phyloP scores from a whole-genome alignment of 2,113 vertebrate genomes.

The Eonycteris spelaea region DNA sequence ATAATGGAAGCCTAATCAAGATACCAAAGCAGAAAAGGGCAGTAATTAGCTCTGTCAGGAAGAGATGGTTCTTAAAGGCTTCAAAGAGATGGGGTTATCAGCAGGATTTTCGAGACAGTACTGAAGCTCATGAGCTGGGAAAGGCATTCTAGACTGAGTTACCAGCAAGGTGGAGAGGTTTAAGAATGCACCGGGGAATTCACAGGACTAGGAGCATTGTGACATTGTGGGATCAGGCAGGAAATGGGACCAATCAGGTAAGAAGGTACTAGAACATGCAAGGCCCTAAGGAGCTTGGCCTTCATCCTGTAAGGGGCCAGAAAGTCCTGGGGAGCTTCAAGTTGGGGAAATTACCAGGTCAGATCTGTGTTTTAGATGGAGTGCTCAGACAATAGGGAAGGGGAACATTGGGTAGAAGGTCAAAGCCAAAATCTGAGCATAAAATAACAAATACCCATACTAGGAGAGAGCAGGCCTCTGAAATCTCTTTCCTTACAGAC shows the following conservation, averaged over 20 bases:
- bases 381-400: not conserved
- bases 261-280: not conserved
- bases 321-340: not conserved
- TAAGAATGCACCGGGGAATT: accelerated
- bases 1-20: not conserved
- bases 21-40: not conserved
- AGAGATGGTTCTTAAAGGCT: not conserved
- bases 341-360: not conserved
- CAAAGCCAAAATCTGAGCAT: not conserved
- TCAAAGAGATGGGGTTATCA: not conserved
- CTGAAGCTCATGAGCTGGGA: not conserved
- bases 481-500: not conserved
- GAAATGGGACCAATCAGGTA: not conserved
- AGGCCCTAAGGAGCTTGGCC: not conserved
- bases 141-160: not conserved
- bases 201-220: not conserved
- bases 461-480: not conserved
- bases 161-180: not conserved
- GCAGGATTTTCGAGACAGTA: not conserved
- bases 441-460: not conserved
- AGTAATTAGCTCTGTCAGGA: not conserved
- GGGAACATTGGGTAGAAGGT: no score
- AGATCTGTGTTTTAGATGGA: not conserved
- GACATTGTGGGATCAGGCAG: not conserved
- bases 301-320: not conserved